phyloP scores from a whole-genome alignment of 2,888 invertebrate species.

The Labia minor region DNA sequence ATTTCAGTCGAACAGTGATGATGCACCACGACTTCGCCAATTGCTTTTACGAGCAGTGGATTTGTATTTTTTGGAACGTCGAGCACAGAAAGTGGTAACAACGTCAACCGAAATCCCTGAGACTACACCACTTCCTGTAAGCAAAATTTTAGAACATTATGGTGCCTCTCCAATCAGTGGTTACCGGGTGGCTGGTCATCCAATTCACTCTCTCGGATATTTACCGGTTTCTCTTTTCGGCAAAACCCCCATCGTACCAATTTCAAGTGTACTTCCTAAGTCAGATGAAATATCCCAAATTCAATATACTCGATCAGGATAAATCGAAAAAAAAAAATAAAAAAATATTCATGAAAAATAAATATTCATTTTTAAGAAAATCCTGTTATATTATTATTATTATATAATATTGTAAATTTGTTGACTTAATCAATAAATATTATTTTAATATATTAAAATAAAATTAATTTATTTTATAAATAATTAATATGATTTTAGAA shows the following conservation, averaged over 20 bases:
- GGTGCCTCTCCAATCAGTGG: background rate
- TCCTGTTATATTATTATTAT: no score
- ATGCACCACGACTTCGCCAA: background rate
- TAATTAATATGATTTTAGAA: no score
- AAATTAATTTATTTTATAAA: no score
- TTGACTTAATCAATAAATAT: no score
- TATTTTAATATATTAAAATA: no score
- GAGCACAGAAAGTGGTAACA: background rate
- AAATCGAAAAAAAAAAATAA: no score
- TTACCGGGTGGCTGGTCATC: no score
- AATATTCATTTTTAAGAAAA: no score
- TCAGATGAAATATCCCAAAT: background rate
- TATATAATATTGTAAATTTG: no score
- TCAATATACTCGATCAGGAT: background rate
- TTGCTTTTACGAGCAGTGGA: background rate
- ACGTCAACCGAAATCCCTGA: background rate
- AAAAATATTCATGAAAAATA: background rate
- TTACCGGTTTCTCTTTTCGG: background rate
- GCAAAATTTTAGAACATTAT: background rate
- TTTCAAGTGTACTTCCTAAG: background rate
- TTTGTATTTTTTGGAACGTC: background rate
- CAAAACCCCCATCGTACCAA: background rate
- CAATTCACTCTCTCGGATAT: background rate
- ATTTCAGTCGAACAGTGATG: background rate
- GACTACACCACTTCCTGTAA: background rate